Base-by-base conservation (phyloP, 2,797 vertebrate genomes). In the Thalassophryne amazonica region DNA sequence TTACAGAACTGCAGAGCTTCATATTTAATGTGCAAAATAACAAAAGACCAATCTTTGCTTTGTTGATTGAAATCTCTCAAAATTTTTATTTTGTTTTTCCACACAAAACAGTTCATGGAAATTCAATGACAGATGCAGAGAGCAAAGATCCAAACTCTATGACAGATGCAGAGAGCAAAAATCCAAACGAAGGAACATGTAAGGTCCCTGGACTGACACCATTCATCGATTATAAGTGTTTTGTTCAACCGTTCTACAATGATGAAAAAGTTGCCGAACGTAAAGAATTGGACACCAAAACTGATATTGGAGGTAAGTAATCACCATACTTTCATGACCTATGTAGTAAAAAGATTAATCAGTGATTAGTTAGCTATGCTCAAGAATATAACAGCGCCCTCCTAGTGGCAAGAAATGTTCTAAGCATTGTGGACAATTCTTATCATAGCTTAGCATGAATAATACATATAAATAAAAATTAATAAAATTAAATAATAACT, bases 201-300 rank as follows among this genome's bases (percentile, higher is more conserved):
- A 0, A 0, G 0, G 0, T 73, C 12, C 0, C 0, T 3, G 0
- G 0, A 1, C 38, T 88, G 18, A 0, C 2, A 0, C 12, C 73
- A 1, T 81, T 0, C 39, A 60, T 11, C 0, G 0, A 1, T 0
- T 82, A 88, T 24, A 3, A 0, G 0, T 82, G 76, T 35, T 0
- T 0, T 0, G 28, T 84, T 16, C 6, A 21, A 2, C 14, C 39
- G 20, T 10, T 0, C 0, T 77, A 78, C 18, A 3, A 25, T 0
- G 0, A 0, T 0, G 0, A 0, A 0, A 0, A 0, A 0, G 2
- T 7, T n/a, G 0, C 1, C 0, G n/a, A n/a, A n/a, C n/a, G n/a
- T 7, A n/a, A 14, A 1, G 2, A 0, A 0, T 4, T n/a, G 0
- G 0, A 1, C 0, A 0, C 1, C n/a, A 0, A 0, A 5, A 85